Evolutionary conservation across 2,797 vertebrate species (phyloP), one percentile per base, ranked within the genome.

Genomic region (Halcyon smyrnensis): DNA sequence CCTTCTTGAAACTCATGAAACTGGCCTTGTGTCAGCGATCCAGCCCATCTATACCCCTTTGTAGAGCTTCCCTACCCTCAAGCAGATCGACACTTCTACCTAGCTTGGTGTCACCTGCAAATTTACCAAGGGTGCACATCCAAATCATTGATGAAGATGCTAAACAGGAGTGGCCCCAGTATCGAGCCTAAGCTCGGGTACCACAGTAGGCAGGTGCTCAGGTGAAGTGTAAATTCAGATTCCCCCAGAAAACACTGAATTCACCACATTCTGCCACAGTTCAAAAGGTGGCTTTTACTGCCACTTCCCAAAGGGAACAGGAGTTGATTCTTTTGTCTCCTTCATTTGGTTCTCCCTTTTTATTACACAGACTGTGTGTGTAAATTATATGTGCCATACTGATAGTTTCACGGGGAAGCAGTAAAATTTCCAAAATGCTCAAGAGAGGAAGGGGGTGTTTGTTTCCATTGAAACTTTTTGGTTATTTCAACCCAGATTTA

Each of bases 191-290:
- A 74, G 23, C 50, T 77, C 53, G 45, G 30, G 27, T 34, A 36
- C n/a, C 23, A 65, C 18, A 23, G 56, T 1, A 0, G 24, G 39
- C 21, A 81, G 57, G 57, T 0, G 0, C 32, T 79, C 43, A 32
- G 56, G 18, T 16, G 71, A 91, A 60, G 32, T 37, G 32, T 19
- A 59, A 79, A 83, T 57, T 17, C 16, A 2, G 32, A 74, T 32
- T 59, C 32, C 21, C 23, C 48, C 13, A 23, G 27, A 37, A 80
- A 79, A 18, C 3, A 3, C 46, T 73, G 56, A 93, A 57, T 32
- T 62, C 59, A 65, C 43, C 5, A 13, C 6, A 9, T 43, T 67
- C 46, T 23, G 14, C 24, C 13, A 17, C 3, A 2, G 39, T 53
- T 71, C 53, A 50, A 63, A 83, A 41, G 21, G 28, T 10, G 1